A percentile compares a stretch with the other conserved stretches of the same genome.
These are phyloP conservation scores for Pogona vitticeps DNA, from an alignment of 2,113 vertebrate species.

Conservation along the genomic window DNA sequence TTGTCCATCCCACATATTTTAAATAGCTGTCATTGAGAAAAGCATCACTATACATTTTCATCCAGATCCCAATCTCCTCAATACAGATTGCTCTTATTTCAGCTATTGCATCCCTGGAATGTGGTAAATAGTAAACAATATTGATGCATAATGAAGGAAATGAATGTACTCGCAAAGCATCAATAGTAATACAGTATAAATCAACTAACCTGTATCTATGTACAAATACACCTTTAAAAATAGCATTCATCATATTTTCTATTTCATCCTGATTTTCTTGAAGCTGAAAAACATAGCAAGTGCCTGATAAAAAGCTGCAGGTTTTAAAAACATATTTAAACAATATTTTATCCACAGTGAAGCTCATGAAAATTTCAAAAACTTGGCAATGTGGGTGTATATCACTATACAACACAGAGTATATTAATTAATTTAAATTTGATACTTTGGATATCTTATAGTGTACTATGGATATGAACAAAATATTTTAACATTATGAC, in stretches of 20 bases:
- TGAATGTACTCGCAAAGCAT: slow-evolving; percentile 14
- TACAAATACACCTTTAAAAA: slow-evolving; percentile 99
- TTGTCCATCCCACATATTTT: slow-evolving; percentile 99
- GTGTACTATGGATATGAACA: too few species aligned
- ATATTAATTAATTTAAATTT: too few species aligned
- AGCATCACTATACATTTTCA: slow-evolving; percentile 99
- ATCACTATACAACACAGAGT: not conserved
- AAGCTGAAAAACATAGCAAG: slow-evolving; percentile 83
- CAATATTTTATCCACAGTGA: not conserved
- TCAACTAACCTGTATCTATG: slow-evolving; percentile 93
- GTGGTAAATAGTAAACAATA: slow-evolving; percentile 5
- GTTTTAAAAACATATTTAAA: not conserved
- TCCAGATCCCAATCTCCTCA: slow-evolving; percentile 99
- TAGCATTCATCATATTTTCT: slow-evolving; percentile 99
- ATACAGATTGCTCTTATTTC: slow-evolving; percentile 98
- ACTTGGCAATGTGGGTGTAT: not conserved
- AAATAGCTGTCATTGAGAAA: slow-evolving; percentile 99
- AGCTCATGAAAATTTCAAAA: not conserved
- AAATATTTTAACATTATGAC: not conserved
- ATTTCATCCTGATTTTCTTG: slow-evolving; percentile 99
- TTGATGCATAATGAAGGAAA: not conserved
- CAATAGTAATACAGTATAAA: not conserved
- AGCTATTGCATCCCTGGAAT: slow-evolving; percentile 93
- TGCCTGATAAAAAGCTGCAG: not conserved
- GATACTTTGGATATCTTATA: too few species aligned